phyloP scores from a whole-genome alignment of 2,113 vertebrate species.

The Polypterus bichir region DNA sequence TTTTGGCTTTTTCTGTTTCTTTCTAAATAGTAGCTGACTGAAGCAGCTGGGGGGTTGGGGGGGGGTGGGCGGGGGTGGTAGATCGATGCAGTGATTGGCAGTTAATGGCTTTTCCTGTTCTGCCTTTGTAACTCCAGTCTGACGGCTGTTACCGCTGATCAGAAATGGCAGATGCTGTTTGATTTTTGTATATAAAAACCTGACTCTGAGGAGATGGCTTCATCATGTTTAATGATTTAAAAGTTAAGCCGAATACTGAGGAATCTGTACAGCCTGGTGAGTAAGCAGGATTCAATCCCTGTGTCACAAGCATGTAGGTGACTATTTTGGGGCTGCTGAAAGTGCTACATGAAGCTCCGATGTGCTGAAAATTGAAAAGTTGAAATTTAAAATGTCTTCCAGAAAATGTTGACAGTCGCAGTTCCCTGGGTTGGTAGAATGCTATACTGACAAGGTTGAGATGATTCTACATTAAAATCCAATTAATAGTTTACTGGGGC shows the following conservation, averaged over 20 bases:
- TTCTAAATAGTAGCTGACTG: background rate
- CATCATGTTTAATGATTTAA: constrained; percentile 57
- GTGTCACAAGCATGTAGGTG: no score
- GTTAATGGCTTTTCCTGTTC: constrained; percentile 69
- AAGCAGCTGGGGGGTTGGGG: constrained; percentile 9
- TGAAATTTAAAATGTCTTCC: no score
- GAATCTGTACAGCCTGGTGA: constrained; percentile 27
- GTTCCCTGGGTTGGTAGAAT: no score
- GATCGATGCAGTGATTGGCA: constrained; percentile 70
- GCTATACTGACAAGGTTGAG: no score
- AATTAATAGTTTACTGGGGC: no score
- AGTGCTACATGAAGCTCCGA: no score
- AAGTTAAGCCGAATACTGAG: constrained; percentile 48
- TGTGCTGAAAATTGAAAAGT: no score
- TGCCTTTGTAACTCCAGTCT: constrained; percentile 59
- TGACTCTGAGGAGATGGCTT: constrained; percentile 52
- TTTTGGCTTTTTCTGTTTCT: no score
- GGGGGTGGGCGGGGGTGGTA: constrained; percentile 38
- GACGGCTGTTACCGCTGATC: constrained; percentile 61
- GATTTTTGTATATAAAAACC: constrained; percentile 55
- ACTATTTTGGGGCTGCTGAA: no score
- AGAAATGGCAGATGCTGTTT: constrained; percentile 58
- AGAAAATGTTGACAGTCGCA: no score
- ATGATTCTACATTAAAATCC: no score
- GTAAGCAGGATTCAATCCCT: no score